Evolutionary conservation across 2,113 vertebrate species (phyloP).

Genomic region (Pygoscelis adeliae): DNA sequence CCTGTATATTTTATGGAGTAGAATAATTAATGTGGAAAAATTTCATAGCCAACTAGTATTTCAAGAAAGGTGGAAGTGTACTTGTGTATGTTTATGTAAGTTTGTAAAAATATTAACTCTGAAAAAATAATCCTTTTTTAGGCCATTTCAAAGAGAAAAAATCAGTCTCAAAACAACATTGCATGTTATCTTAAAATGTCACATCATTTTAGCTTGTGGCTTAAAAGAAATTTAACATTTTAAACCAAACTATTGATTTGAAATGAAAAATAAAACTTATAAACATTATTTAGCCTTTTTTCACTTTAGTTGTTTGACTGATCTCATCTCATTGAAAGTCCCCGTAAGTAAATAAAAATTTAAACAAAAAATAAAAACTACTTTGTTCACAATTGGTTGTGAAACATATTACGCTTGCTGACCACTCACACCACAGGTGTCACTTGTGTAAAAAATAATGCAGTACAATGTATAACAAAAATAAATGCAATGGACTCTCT

Average conservation of each 20-base stretch:
- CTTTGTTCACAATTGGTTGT: neutral
- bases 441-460: neutral
- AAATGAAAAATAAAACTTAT: neutral
- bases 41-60: neutral
- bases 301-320: neutral
- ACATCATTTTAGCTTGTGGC: neutral
- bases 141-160: neutral
- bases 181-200: neutral
- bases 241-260: neutral
- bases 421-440: neutral
- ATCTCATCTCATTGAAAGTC: neutral
- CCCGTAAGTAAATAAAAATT: neutral
- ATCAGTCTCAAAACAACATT: neutral
- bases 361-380: neutral
- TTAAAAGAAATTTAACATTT: neutral
- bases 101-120: neutral
- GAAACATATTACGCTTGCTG: neutral
- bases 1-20: neutral
- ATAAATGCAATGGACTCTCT: neutral
- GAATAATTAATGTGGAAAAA: neutral
- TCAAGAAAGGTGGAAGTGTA: neutral
- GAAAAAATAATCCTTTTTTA: neutral
- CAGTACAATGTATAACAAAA: neutral
- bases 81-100: accelerated
- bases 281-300: neutral